A percentile compares a stretch with the other conserved stretches of the same genome.
Conservation (phyloP, 2,797 vertebrate genomes). For the Taeniopygia guttata region DNA sequence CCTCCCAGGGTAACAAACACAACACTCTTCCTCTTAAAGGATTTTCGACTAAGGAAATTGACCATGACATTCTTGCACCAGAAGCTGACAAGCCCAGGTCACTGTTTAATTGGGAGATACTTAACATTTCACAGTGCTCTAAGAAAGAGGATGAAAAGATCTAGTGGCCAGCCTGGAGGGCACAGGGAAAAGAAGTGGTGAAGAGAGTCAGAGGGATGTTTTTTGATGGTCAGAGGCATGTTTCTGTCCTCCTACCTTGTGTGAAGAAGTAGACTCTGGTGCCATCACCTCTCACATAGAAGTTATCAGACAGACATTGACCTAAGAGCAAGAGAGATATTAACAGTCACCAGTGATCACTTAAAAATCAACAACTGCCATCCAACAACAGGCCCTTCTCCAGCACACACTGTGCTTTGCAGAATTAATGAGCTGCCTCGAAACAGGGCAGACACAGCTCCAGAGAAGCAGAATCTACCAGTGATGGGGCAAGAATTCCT, state of each 20-base stretch:
- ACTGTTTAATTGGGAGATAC: background rate
- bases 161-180: background rate
- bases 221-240: background rate
- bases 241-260: constrained; percentile 82
- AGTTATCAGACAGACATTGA: constrained; percentile 94
- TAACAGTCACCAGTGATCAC: background rate
- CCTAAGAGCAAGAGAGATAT: constrained; percentile 73
- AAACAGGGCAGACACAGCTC: background rate
- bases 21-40: background rate
- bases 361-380: constrained; percentile 16
- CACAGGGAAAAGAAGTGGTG: background rate
- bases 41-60: background rate
- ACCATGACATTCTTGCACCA: background rate
- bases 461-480: background rate
- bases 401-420: background rate
- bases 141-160: background rate
- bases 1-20: background rate
- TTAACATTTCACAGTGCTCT: background rate
- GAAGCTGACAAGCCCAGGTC: background rate
- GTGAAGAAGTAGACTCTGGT: constrained; percentile 98
- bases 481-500: background rate
- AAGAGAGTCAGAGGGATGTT: background rate
- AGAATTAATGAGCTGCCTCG: background rate
- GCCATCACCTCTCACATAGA: constrained; percentile 96
- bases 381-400: background rate